Conservation (phyloP, 2,797 vertebrate genomes). For the Gallinago solitaria region DNA sequence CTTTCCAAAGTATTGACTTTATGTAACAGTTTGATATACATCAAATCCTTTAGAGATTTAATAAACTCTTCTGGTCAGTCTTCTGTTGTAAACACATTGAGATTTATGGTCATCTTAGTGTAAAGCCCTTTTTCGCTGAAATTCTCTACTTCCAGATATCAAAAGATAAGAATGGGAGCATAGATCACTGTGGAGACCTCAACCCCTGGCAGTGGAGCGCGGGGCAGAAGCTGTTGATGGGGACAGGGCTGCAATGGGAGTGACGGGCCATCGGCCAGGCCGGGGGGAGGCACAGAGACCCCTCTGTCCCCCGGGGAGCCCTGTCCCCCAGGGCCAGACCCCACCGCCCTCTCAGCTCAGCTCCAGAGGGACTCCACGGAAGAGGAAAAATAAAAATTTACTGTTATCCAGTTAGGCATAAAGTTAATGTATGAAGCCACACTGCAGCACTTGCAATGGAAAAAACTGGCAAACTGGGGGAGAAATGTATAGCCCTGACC, state of each 20-base stretch:
- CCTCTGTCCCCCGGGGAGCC: not conserved
- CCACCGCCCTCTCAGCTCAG: not conserved
- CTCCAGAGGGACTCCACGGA: not conserved
- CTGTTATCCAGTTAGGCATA: not conserved
- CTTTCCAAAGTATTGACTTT: slow-evolving; percentile 85
- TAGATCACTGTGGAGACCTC: slow-evolving; percentile 50
- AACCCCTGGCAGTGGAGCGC: not conserved
- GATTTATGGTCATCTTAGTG: slow-evolving; percentile 78
- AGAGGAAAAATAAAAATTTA: not conserved
- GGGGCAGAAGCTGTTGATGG: slow-evolving; percentile 19
- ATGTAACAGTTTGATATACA: slow-evolving; percentile 84
- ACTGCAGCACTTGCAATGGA: not conserved
- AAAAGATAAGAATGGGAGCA: slow-evolving; percentile 59
- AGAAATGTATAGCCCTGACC: not conserved
- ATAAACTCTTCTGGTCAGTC: slow-evolving; percentile 84
- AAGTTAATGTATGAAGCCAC: not conserved
- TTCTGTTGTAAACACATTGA: slow-evolving; percentile 80
- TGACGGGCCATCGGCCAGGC: not conserved
- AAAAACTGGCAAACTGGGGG: not conserved
- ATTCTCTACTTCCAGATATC: slow-evolving; percentile 73
- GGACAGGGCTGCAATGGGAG: not conserved
- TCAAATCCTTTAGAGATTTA: slow-evolving; percentile 82
- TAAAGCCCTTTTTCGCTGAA: slow-evolving; percentile 75
- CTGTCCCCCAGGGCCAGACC: not conserved
- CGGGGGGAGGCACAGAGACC: not conserved